Evolutionary conservation across 2,113 vertebrate species (phyloP), one percentile per base, ranked within the genome.

Genomic region (Aplodontia rufa): DNA sequence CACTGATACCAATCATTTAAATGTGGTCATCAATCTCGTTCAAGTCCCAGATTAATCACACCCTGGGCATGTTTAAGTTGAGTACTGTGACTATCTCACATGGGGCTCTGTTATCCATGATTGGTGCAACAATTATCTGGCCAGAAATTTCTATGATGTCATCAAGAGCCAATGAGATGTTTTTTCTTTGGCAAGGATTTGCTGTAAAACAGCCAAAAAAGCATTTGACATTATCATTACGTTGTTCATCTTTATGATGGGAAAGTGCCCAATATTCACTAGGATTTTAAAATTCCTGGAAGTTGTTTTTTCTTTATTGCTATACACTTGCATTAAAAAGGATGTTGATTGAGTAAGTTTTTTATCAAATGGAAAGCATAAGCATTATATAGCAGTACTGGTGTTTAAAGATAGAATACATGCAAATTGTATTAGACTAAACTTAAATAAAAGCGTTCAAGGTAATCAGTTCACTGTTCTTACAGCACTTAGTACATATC

Each of bases 1-100:
- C 69, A 24, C 83, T 79, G 87, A 96, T 80, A 96, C 74, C 75
- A 95, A 93, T 96, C 94, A 96, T 90, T 92, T 95, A 83, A 96
- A 92, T 85, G 76, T 95, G 75, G 76, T 42, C 87, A 96, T 94
- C 87, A 94, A 92, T 97, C 93, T 96, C 87, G 45, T 58, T 92
- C 51, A 69, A 72, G 51, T 76, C 74, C 45, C 79, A 87, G 30
- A 90, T 96, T 84, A 92, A 66, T 96, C 80, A 93, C 69, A 79
- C 22, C 85, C 75, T 60, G 76, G 53, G 55, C 37, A 55, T 74
- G 37, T 90, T 94, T 86, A 94, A 95, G 91, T 87, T 93, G 71
- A 84, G 12, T 64, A 87, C 49, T 74, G 17, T 72, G 81, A 82
- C 47, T 92, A 45, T 30, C 45, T 75, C 69, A 95, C 14, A 64